A percentile compares a stretch with the other conserved stretches of the same genome.
Conservation (phyloP, 1,140 invertebrate genomes). For the Euglossa dilemma region DNA sequence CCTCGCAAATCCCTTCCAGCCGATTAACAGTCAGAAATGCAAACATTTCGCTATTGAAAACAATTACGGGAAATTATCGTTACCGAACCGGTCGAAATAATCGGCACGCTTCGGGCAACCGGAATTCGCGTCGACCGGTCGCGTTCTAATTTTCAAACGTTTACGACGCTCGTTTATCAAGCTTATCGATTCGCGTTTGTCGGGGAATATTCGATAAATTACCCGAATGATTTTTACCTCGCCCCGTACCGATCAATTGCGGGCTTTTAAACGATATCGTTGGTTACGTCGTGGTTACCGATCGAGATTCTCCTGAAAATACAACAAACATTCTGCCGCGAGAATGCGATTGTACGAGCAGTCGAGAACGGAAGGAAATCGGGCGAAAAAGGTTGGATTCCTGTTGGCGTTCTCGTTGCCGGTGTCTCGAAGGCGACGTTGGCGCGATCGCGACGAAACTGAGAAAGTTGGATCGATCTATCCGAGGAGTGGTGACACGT, state of each 20-base stretch:
- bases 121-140: neutral
- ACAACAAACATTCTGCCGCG: no score
- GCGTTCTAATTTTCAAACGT: slow-evolving; percentile 13
- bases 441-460: no score
- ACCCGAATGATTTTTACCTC: neutral
- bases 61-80: slow-evolving; percentile 33
- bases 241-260: no score
- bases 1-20: slow-evolving; percentile 16
- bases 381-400: no score
- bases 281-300: neutral
- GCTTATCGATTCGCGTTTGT: neutral
- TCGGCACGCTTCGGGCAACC: neutral
- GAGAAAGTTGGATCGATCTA: neutral
- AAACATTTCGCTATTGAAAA: slow-evolving; percentile 26
- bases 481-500: neutral
- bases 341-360: no score
- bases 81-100: neutral
- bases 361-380: no score
- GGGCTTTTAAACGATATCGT: neutral
- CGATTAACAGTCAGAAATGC: slow-evolving; percentile 31
- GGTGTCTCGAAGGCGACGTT: no score
- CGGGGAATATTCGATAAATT: slow-evolving; percentile 15
- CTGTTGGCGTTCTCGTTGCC: no score
- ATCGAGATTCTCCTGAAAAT: neutral
- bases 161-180: neutral